Evolutionary conservation across 2,888 invertebrate species (phyloP).

Genomic region (Dolichomitus sp.): DNA sequence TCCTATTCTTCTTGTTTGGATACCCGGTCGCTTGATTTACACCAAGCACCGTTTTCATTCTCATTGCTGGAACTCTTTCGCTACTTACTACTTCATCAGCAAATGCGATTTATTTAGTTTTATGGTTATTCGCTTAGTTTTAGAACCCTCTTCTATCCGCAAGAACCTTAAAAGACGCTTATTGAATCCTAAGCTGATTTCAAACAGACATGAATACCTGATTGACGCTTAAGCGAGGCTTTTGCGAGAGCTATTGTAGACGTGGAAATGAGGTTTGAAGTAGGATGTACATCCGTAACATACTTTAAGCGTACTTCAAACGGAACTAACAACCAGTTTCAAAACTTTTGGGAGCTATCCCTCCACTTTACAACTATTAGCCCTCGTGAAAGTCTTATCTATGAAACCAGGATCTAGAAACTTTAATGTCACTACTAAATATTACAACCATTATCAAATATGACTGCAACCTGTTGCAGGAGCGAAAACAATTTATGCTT

Average conservation of each 20-base stretch:
- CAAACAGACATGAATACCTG: too few relatives aligned
- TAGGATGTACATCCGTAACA: too few relatives aligned
- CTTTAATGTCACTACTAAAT: not conserved
- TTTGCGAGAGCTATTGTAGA: too few relatives aligned
- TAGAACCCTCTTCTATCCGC: not conserved
- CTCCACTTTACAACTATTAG: too few relatives aligned
- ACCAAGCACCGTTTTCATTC: constrained; percentile 48
- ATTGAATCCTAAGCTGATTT: too few relatives aligned
- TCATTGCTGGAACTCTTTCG: constrained; percentile 31
- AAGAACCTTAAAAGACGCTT: not conserved
- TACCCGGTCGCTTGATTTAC: constrained; percentile 56
- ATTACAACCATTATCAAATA: not conserved
- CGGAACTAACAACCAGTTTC: too few relatives aligned
- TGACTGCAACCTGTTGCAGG: constrained; percentile 1
- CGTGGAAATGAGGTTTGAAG: too few relatives aligned
- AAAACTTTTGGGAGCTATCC: too few relatives aligned
- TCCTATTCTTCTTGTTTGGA: constrained; percentile 31
- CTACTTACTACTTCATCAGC: not conserved
- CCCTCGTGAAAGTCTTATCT: not conserved
- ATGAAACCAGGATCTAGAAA: not conserved
- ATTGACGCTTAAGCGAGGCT: too few relatives aligned
- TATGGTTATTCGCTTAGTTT: not conserved
- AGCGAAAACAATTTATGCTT: not conserved
- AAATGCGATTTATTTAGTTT: not conserved
- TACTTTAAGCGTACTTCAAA: too few relatives aligned